Conservation (phyloP, 1,140 invertebrate genomes). For the Pogonomyrmex californicus region DNA sequence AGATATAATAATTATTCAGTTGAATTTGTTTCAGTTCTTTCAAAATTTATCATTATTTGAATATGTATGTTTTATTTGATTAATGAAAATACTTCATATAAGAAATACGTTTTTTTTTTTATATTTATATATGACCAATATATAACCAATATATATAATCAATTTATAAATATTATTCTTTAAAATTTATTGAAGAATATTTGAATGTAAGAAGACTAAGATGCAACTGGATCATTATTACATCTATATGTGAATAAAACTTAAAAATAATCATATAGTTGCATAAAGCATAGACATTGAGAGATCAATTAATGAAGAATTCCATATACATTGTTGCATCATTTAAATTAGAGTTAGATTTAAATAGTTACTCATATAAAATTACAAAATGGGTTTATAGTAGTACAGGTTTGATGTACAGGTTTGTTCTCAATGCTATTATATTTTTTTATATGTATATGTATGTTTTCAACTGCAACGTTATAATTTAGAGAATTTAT, state of each 20-base stretch:
- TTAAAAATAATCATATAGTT: not conserved
- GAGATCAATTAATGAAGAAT: slow-evolving; percentile 5
- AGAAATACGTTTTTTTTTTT: not conserved
- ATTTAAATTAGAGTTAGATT: slow-evolving; percentile 32
- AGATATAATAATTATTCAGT: slow-evolving; percentile 12
- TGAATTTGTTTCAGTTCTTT: not conserved
- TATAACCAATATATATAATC: not conserved
- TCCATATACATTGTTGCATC: not conserved
- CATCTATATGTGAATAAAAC: not conserved
- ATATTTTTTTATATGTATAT: slow-evolving; percentile 57
- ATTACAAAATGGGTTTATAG: slow-evolving; percentile 38
- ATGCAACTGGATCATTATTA: not conserved
- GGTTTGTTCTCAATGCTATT: slow-evolving; percentile 76
- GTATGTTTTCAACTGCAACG: slow-evolving; percentile 44
- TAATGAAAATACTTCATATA: not conserved
- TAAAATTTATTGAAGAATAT: too few relatives aligned
- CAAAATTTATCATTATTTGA: not conserved
- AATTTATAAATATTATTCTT: too few relatives aligned
- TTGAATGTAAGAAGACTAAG: not conserved
- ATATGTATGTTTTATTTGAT: not conserved
- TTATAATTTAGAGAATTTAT: slow-evolving; percentile 59
- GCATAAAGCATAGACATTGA: slow-evolving; percentile 11
- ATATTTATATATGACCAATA: not conserved
- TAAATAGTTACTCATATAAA: slow-evolving; percentile 15
- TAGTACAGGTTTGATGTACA: slow-evolving; percentile 67